Evolutionary conservation across 2,888 invertebrate species (phyloP).

Genomic region (Napeogenes inachia): DNA sequence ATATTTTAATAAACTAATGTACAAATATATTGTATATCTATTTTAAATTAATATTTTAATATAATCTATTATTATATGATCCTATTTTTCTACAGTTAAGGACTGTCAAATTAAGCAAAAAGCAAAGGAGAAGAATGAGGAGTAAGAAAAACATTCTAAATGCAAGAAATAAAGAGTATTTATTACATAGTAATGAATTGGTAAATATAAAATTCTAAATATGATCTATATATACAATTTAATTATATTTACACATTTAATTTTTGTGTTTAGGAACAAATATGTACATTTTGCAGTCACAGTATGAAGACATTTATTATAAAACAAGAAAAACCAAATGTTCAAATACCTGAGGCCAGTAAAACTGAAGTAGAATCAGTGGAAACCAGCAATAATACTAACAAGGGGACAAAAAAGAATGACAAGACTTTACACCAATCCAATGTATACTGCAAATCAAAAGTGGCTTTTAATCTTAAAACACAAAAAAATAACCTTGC

Average conservation of each 20-base stretch:
- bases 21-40: no score
- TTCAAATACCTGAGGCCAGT: background rate
- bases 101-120: slow-evolving; percentile 46
- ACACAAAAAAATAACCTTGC: slow-evolving; percentile 53
- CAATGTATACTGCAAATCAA: slow-evolving; percentile 58
- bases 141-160: slow-evolving; percentile 31
- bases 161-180: slow-evolving; percentile 34
- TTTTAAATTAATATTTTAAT: no score
- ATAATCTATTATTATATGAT: no score
- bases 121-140: slow-evolving; percentile 46
- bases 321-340: slow-evolving; percentile 41
- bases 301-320: slow-evolving; percentile 36
- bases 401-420: slow-evolving; percentile 5
- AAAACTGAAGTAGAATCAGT: slow-evolving; percentile 9
- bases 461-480: slow-evolving; percentile 57
- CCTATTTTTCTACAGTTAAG: slow-evolving; percentile 43
- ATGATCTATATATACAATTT: background rate
- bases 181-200: slow-evolving; percentile 51
- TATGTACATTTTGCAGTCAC: slow-evolving; percentile 56
- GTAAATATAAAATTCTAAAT: slow-evolving; percentile 40
- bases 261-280: slow-evolving; percentile 50
- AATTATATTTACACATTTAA: slow-evolving; percentile 9
- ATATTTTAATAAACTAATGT: no score
- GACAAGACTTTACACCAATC: slow-evolving; percentile 24
- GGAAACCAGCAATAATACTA: background rate